Base-by-base conservation (phyloP, 2,888 invertebrate species). In the Melieria picta region DNA sequence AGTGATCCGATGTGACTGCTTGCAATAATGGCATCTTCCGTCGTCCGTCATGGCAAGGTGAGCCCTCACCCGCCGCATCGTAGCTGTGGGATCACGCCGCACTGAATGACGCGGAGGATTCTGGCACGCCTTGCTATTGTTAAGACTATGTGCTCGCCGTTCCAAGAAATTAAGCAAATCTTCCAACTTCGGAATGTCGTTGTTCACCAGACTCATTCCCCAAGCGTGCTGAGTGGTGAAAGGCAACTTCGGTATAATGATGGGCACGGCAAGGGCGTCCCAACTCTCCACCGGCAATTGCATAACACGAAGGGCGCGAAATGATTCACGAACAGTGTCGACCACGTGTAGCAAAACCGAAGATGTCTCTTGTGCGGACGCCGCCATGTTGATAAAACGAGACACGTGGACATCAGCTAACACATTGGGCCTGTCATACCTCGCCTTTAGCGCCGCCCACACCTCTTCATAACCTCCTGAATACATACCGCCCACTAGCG, bases 361-460 rank as follows among this genome's bases (percentile, higher is more conserved):
- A 30, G 30, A 30, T 30, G 30, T 30, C 30, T 30, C 30, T 30
- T 3, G 30, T 30, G 30, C 30, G 30, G 3, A 30, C 30, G 3
- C 30, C 3, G 2, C 2, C 30, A 30, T 30, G 30, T 30, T 30
- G 30, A 30, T 30, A 30, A 30, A 30, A 30, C 30, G 30, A 30
- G 63, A 45, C 57, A 70, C 65, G 58, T 70, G 65, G 7, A 57
- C 57, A 57, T 70, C 70, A 16, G 58, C 65, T 42, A 70, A 43
- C 43, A 65, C 43, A 30, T 70, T 70, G 7, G 13, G 65, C 11
- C 57, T 72, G 43, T 71, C 61, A 47, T 65, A 74, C 46, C 74
- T 68, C 2, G 30, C 10, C 9, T 65, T 74, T 10, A 72, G 55
- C 9, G 68, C 71, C 42, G 43, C 46, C 67, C 73, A 68, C 2